Evolutionary conservation across 92 coral and sea anemone species (phyloP).

Genomic region (Umimayanthus kanabou): DNA sequence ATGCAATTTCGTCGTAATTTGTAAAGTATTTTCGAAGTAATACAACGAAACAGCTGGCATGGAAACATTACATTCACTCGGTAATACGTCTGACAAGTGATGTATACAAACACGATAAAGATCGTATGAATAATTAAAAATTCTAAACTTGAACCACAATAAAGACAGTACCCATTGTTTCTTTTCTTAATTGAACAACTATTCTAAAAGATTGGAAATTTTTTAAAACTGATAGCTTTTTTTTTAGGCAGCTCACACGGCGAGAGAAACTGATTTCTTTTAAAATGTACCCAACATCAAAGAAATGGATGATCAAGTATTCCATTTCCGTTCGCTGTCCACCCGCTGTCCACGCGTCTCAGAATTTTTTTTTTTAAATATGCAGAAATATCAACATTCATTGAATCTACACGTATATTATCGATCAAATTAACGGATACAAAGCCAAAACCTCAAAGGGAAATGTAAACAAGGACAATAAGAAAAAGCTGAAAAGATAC

Average conservation of each 20-base stretch:
- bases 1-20: neutral
- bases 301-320: neutral
- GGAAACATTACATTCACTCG: neutral
- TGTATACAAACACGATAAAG: constrained; percentile 19
- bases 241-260: neutral
- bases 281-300: neutral
- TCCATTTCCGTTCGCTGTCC: constrained; percentile 28
- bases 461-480: constrained; percentile 32
- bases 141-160: constrained; percentile 28
- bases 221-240: constrained; percentile 6
- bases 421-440: constrained; percentile 43
- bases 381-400: constrained; percentile 18
- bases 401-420: constrained; percentile 35
- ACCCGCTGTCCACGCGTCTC: neutral
- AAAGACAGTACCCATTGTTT: neutral
- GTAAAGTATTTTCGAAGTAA: constrained; percentile 5
- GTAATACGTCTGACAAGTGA: constrained; percentile 30
- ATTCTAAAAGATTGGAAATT: neutral
- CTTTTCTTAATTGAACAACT: constrained; percentile 15
- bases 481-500: constrained; percentile 32
- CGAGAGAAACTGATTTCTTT: neutral
- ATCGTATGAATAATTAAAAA: constrained; percentile 19
- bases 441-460: constrained; percentile 31
- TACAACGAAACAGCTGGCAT: constrained; percentile 33
- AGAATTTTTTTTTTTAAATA: constrained; percentile 12